Percentiles rank a stretch among this genome's conserved stretches.
Evolutionary conservation across 2,113 vertebrate species (phyloP).

Genomic region (Cnemophilus loriae): DNA sequence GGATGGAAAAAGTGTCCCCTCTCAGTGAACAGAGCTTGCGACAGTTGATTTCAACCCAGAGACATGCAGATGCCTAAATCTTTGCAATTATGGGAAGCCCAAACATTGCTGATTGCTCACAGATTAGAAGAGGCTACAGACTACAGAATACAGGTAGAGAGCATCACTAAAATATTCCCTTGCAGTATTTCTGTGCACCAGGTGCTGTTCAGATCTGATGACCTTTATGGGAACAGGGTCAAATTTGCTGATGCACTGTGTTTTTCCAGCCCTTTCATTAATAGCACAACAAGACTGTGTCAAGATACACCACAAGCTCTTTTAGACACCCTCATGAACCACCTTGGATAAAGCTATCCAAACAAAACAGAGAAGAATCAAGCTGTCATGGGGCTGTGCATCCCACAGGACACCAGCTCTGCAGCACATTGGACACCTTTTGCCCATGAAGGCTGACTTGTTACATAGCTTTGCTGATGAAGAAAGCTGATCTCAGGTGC

Average conservation of each 20-base stretch:
- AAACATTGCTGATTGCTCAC: background rate
- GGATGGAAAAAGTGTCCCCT: background rate
- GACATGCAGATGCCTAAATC: background rate
- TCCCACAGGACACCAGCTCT: background rate
- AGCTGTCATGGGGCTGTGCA: background rate
- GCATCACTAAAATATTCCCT: background rate
- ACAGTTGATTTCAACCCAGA: background rate
- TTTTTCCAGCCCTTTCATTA: background rate
- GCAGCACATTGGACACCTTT: background rate
- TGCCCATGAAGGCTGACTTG: background rate
- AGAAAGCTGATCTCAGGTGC: background rate
- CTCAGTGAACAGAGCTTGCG: background rate
- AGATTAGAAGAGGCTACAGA: background rate
- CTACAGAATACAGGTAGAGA: background rate
- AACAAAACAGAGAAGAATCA: background rate
- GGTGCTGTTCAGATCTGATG: background rate
- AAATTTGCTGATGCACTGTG: fast-evolving
- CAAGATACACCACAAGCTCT: background rate
- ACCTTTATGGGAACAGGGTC: background rate
- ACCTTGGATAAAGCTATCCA: background rate
- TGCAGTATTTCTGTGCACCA: background rate
- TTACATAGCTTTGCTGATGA: background rate
- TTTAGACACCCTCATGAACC: background rate
- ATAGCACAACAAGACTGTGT: background rate
- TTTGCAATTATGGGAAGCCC: background rate